Evolutionary conservation across 1,140 invertebrate genomes (phyloP), one percentile per base, ranked within the genome.

Genomic region (Hyles vespertilio): DNA sequence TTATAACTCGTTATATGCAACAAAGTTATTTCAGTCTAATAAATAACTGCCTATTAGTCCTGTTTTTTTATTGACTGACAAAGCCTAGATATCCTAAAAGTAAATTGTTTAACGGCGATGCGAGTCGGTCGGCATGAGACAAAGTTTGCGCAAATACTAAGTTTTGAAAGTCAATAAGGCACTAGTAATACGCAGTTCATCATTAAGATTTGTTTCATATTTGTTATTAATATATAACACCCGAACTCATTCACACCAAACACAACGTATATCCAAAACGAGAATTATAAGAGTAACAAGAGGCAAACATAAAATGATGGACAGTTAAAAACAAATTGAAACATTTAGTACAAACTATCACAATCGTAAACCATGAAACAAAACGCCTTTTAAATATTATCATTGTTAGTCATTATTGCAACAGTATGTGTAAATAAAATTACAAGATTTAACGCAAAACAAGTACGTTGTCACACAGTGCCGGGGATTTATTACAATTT

Each of bases 11-110:
- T 84, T 77, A 77, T 67, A 67, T 70, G 68, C 72, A 84, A 84
- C 80, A 81, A 68, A 84, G 68, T 79, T 70, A 74, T 75, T 76
- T 87, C 84, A 87, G 84, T 85, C 82, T 87, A 87, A 67, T 69
- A 81, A 50, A 61, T 65, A 70, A 74, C 78, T 84, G 77, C 77
- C 49, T 81, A 80, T 82, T 79, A 72, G 32, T 8, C 10, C 68
- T 48, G 48, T 61, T 62, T 59, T 53, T 67, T 74, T 81, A 81
- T 81, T 84, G 80, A 84, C 77, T 81, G 59, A 69, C 81, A 79
- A 81, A 75, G 57, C 72, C 64, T 54, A 53, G n/a, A 44, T 53
- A 7, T 12, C 6, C n/a, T 11, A 12, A 47, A 47, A 47, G 33
- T 9, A 11, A 5, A 48, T 8, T 47, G 5, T 7, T 2, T 34